A percentile compares a stretch with the other conserved stretches of the same genome.
These are phyloP conservation scores for Rousettus madagascariensis DNA, from an alignment of 2,797 vertebrate genomes.

Conservation along the genomic window DNA sequence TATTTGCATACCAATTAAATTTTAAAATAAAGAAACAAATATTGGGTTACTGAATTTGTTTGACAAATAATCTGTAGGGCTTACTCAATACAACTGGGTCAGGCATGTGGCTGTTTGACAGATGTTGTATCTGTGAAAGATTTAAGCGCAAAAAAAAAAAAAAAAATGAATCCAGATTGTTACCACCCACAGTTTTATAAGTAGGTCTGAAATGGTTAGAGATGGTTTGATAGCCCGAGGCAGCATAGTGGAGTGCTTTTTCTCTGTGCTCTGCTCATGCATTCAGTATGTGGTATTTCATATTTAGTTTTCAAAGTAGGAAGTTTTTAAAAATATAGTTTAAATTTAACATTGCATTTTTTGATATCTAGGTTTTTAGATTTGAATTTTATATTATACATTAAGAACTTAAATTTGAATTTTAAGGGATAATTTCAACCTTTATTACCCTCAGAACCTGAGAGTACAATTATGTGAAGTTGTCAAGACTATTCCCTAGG, in stretches of 20 bases:
- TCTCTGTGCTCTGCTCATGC: background rate
- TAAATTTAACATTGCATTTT: constrained; percentile 11
- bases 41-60: constrained; percentile 91
- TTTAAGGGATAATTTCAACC: background rate
- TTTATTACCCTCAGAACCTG: background rate
- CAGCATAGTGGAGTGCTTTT: constrained; percentile 29
- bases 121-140: constrained; percentile 87
- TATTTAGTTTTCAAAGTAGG: constrained; percentile 35
- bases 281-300: constrained; percentile 50
- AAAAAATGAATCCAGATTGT: constrained; percentile 88
- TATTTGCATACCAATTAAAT: constrained; percentile 88
- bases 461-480: background rate
- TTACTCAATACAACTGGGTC: constrained; percentile 92
- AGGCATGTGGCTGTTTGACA: constrained; percentile 89
- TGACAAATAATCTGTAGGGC: constrained; percentile 95
- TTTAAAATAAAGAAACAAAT: constrained; percentile 87
- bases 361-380: background rate
- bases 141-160: constrained; percentile 84
- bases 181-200: constrained; percentile 83
- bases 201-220: constrained; percentile 80
- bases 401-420: background rate
- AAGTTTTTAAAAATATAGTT: background rate
- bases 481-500: background rate
- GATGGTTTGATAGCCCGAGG: constrained; percentile 64
- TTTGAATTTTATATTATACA: background rate